Evolutionary conservation across 2,113 vertebrate genomes (phyloP).

Genomic region (Notarius lentiginosus): DNA sequence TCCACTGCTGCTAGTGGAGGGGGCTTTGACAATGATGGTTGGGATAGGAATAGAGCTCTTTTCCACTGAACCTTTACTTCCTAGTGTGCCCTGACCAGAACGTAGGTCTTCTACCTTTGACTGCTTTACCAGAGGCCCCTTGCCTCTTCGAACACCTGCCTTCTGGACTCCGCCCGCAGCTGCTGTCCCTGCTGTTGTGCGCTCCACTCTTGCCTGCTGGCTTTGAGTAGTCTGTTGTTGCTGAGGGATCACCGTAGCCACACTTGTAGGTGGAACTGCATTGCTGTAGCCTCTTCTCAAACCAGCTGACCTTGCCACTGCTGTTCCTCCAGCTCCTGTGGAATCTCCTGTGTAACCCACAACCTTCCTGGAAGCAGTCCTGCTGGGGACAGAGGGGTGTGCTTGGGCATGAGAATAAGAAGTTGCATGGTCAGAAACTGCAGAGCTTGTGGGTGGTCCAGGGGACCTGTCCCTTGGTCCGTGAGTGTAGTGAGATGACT

Average conservation of each 20-base stretch:
- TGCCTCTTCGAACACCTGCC: constrained; percentile 75
- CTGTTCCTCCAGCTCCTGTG: constrained; percentile 54
- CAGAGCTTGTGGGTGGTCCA: constrained; percentile 55
- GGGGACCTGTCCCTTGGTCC: constrained; percentile 67
- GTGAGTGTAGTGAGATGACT: constrained; percentile 65
- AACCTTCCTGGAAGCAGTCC: constrained; percentile 74
- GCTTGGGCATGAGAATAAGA: constrained; percentile 68
- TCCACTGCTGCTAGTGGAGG: constrained; percentile 92
- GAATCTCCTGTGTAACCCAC: constrained; percentile 68
- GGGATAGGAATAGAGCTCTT: constrained; percentile 92
- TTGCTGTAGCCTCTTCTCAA: constrained; percentile 74
- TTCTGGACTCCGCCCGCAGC: constrained; percentile 65
- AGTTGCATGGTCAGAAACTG: constrained; percentile 59
- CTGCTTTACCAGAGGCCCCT: constrained; percentile 87
- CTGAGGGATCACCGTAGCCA: constrained; percentile 72
- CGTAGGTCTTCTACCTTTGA: constrained; percentile 85
- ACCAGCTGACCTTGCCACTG: constrained; percentile 66
- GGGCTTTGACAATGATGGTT: constrained; percentile 91
- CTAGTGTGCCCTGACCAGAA: constrained; percentile 64
- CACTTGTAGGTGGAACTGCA: constrained; percentile 69
- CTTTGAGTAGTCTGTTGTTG: constrained; percentile 68
- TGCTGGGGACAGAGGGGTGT: constrained; percentile 65
- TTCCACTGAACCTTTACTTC: constrained; percentile 71
- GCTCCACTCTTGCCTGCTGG: constrained; percentile 67
- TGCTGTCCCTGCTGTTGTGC: constrained; percentile 62